Base-by-base conservation (phyloP, 2,797 vertebrate species). In the Ptychobarbus kaznakovi region DNA sequence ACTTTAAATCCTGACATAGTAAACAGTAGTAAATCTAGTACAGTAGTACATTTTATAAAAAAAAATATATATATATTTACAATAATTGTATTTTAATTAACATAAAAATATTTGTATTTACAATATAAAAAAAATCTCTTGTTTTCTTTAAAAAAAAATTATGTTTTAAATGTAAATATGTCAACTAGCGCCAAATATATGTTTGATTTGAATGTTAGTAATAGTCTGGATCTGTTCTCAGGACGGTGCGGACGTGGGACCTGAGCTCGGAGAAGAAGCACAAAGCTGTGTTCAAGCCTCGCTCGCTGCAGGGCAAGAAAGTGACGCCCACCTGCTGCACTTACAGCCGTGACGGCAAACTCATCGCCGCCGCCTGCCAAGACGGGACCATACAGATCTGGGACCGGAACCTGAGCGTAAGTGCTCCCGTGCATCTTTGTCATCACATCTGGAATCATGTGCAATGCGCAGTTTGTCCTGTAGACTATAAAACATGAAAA, bases 381-480 rank as follows among this genome's bases (percentile, higher is more conserved):
- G 97, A 99, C 68, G 98, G 98, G 69, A 97, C 96, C 91, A 99
- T 99, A 90, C 98, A 99, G 94, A 97, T 99, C 92, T 99, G 97
- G 98, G 98, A 99, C 88, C 95, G 97, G 87, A 99, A 98, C 93
- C 90, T 99, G 89, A 99, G 92, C 58, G 98, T 99, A 94, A 98
- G 97, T 97, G n/a, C 6, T 11, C 15, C 10, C 12, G 10, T 11
- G 49, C 65, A 6, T 32, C 38, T 35, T 2, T 7, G 6, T 40
- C 38, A 40, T 7, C 38, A 7, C 7, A 42, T 10, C 2, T 42
- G 8, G 40, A 40, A 42, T 42, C 40, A 42, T 1, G 40, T 40
- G 40, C 40, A 40, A 7, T 40, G 38, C 7, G 8, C 40, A 42
- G 40, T 42, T 10, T 42, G 40, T 42, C 40, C 40, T 42, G 40